These are phyloP conservation scores for Tuberolachnus salignus DNA, from an alignment of 2,888 invertebrate genomes.

Conservation along the genomic window DNA sequence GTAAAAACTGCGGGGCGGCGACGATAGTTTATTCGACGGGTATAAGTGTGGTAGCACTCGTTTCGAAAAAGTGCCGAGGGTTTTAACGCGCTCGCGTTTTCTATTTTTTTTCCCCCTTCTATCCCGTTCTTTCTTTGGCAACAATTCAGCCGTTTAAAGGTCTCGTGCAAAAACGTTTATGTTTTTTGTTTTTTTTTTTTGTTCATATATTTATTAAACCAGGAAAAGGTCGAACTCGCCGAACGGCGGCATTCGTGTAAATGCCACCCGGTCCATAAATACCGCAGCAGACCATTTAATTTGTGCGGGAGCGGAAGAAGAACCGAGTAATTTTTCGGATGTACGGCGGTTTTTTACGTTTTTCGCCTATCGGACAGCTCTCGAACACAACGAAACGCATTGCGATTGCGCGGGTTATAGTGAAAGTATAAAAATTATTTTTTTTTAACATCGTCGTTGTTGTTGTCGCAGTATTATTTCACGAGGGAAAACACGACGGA, in stretches of 20 bases:
- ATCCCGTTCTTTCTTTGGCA: slow-evolving; percentile 38
- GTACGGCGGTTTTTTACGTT: not conserved
- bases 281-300: not conserved
- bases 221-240: slow-evolving; percentile 45
- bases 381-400: not conserved
- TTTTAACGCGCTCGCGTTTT: slow-evolving; percentile 2
- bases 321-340: slow-evolving; percentile 29
- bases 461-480: too few species aligned
- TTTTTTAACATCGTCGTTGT: not conserved
- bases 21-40: too few species aligned
- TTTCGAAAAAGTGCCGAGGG: slow-evolving; percentile 21
- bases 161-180: slow-evolving; percentile 49
- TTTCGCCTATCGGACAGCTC: not conserved
- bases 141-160: slow-evolving; percentile 53
- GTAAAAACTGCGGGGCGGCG: too few species aligned
- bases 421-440: not conserved
- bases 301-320: not conserved
- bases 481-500: too few species aligned
- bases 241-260: slow-evolving; percentile 23
- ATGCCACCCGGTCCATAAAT: slow-evolving; percentile 46
- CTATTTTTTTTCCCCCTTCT: too few species aligned
- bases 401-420: not conserved
- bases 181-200: too few species aligned
- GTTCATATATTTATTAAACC: slow-evolving; percentile 27
- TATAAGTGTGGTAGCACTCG: too few species aligned